Conservation (phyloP, 2,113 vertebrate species). For the Campylomormyrus tamandua region DNA sequence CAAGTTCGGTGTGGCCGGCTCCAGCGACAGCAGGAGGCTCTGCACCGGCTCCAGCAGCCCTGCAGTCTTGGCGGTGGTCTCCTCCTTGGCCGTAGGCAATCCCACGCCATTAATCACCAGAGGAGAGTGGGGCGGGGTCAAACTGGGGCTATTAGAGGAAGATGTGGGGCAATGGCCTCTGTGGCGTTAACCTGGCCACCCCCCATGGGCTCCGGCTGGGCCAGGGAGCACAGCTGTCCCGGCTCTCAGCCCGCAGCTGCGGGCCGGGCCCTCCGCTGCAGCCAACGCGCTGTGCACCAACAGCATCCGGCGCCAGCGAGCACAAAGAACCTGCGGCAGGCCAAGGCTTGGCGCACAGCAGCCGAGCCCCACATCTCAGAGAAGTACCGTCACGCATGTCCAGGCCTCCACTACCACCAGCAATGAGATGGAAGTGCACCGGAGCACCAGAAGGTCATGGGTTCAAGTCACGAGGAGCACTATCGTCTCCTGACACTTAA, state of each 20-base stretch:
- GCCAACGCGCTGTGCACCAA: neutral
- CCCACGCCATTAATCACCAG: conserved; percentile 43
- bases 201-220: conserved; percentile 36
- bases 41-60: neutral
- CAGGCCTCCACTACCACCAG: too few relatives aligned
- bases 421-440: neutral
- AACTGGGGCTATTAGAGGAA: conserved; percentile 49
- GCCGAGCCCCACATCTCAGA: neutral
- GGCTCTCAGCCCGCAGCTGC: conserved; percentile 6
- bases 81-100: conserved; percentile 29
- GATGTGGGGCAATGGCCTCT: conserved; percentile 36
- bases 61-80: neutral
- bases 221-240: conserved; percentile 36
- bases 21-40: neutral
- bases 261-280: neutral
- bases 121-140: conserved; percentile 39
- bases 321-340: neutral
- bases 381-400: neutral
- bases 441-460: neutral
- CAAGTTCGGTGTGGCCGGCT: neutral
- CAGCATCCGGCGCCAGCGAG: neutral
- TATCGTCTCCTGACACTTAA: neutral
- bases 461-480: neutral
- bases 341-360: neutral
- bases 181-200: conserved; percentile 38